phyloP scores from a whole-genome alignment of 2,113 vertebrate genomes.

The Pedionomus torquatus region DNA sequence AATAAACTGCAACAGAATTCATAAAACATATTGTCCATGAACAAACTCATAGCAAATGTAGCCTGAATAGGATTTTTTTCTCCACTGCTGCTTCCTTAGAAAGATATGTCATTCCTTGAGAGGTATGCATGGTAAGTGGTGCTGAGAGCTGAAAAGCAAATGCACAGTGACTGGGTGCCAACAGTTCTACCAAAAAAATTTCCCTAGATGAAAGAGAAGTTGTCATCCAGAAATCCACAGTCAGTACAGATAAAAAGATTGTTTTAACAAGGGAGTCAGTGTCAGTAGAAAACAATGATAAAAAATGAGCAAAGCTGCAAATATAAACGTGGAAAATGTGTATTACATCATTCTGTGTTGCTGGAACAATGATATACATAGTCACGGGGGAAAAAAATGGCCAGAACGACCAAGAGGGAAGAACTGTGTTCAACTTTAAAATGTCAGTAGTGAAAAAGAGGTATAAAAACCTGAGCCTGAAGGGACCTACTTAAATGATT shows the following conservation, averaged over 20 bases:
- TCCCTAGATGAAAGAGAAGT: neutral
- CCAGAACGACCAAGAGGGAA: neutral
- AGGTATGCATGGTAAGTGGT: neutral
- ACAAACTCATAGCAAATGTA: neutral
- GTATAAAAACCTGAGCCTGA: conserved; percentile 18
- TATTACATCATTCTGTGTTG: neutral
- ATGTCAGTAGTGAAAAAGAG: neutral
- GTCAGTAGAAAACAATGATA: neutral
- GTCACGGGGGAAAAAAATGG: neutral
- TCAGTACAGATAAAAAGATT: neutral
- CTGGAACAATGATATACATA: neutral
- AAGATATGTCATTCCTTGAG: neutral
- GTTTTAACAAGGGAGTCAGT: neutral
- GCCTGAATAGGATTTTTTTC: neutral
- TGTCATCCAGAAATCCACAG: neutral
- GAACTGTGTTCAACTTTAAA: neutral
- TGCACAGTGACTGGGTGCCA: neutral
- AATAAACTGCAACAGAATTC: neutral
- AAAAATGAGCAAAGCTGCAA: neutral
- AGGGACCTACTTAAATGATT: neutral
- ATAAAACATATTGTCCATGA: neutral
- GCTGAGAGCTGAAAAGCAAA: neutral
- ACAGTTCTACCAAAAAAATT: neutral
- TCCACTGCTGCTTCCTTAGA: neutral
- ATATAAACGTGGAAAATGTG: neutral